Evolutionary conservation across 2,888 invertebrate genomes (phyloP), one percentile per base, ranked within the genome.

Genomic region (Bellardia bayeri): DNA sequence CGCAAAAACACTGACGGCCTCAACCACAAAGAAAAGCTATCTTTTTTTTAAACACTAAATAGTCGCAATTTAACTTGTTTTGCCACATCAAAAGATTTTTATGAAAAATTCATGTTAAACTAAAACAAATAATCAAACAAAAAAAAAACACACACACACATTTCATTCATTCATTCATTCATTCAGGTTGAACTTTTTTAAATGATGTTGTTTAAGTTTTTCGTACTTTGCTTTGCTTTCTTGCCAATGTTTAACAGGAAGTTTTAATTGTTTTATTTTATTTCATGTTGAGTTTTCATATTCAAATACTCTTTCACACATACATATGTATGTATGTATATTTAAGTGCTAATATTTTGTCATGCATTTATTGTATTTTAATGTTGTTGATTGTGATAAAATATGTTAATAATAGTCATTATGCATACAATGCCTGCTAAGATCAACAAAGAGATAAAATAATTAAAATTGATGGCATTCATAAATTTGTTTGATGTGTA

Each of bases 381-480:
- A 68, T 81, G 66, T 66, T 37, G 30, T 16, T 78, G 78, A 51
- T 61, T 83, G 78, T 64, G 63, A 37, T 33, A 78, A 87, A 87
- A 82, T 84, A 87, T 87, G 82, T 61, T 82, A 87, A 85, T 87
- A 82, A 80, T 82, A 82, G 58, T 79, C 68, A 82, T 87, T 87
- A 82, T 87, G 80, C 79, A 82, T 85, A 69, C 68, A 74, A 81
- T 81, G 75, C 58, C 37, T 71, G 9, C 76, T 3, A 6, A 85
- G 79, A 79, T 85, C 82, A 82, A 66, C 82, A 85, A 69, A 42
- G 71, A 63, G 83, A 83, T 83, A 72, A 83, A 82, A 79, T 82
- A 87, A 85, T 85, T 87, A 75, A 69, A 79, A 64, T 79, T 75
- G 64, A 74, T 82, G 87, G 30, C 85, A 79, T 74, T 85, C 79